Evolutionary conservation across 2,888 invertebrate species (phyloP), one percentile per base, ranked within the genome.

Genomic region (Muschampia plurimacula): DNA sequence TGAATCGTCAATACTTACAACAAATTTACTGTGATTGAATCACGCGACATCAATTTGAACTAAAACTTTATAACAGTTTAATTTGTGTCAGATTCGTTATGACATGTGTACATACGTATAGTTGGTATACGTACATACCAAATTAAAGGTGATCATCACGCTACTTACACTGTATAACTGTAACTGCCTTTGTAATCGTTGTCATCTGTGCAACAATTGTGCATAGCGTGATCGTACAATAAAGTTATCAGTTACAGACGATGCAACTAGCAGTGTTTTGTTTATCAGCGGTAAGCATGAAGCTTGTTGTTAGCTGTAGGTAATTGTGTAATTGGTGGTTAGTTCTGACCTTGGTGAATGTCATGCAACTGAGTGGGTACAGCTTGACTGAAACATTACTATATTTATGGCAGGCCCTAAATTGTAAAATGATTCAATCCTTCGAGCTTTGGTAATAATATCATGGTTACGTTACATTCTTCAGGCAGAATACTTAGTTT

Each of bases 211-310:
- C n/a, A 60, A 68, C 39, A 60, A 68, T 60, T n/a, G 46, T 41
- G 36, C 32, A 28, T 60, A 49, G 68, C 46, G 46, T 60, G 68
- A 60, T 44, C n/a, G 60, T 9, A 32, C 10, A 59, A 22, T 59
- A 55, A 36, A 22, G n/a, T 22, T 22, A n/a, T 55, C 13, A 12
- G 12, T 12, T 46, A n/a, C 49, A n/a, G 49, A 49, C 49, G 2
- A 6, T 49, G 49, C n/a, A 22, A 55, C 22, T 55, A 22, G 8
- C 9, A 22, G 9, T 55, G 22, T 9, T 55, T 55, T 9, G 22
- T 55, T 0, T 6, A 15, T 55, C 22, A 9, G 2, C 15, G 7
- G 8, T 55, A 2, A 55, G 22, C 22, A 10, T 13, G 46, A 52
- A 8, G 15, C 22, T 28, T 57, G 12, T 57, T 15, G 15, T 36